Base-by-base conservation (phyloP, 2,888 invertebrate genomes). In the Liopterus haemorrhoidalis region DNA sequence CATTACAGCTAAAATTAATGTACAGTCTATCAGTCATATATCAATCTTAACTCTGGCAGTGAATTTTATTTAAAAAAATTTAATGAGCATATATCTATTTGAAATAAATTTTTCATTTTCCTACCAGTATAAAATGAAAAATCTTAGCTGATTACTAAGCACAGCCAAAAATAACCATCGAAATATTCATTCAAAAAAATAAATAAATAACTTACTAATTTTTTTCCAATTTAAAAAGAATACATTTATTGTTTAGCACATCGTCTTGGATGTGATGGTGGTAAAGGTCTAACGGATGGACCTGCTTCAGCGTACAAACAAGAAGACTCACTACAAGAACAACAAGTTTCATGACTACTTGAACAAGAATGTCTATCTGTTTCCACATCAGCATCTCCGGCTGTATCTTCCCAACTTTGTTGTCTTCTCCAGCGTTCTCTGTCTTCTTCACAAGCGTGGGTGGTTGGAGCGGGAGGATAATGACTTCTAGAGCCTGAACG, bases 311-410 rank as follows among this genome's bases (percentile, higher is more conserved):
- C 77, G 56, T 79, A 79, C 42, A 78, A 64, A 54, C 77, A 78
- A 33, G 76, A 76, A 12, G 77, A 76, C 57, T 78, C 78, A 59
- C 77, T 77, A 63, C 78, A 79, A 20, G 78, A 78, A 61, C 78
- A 79, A 39, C 71, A 71, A 2, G 77, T 78, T 55, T 78, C 78
- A 54, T 70, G 70, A 50, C 69, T 69, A 48, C 69, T 59, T 60
- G 70, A 53, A 67, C 74, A 66, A 61, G 74, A 66, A 53, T 69
- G 67, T 56, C 66, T 61, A 49, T 69, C 70, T 39, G 70, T 73
- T 52, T 75, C 74, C 30, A 61, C 62, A 55, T 72, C 72, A 15
- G 61, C 65, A 45, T 66, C 66, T n/a, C 61, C 61, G 33, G 65
- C 66, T n/a, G 66, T 66, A 65, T 67, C 67, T 48, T 59, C 59